These are phyloP conservation scores for Cosmorhoe ocellata DNA, from an alignment of 2,888 invertebrate genomes.

Conservation along the genomic window DNA sequence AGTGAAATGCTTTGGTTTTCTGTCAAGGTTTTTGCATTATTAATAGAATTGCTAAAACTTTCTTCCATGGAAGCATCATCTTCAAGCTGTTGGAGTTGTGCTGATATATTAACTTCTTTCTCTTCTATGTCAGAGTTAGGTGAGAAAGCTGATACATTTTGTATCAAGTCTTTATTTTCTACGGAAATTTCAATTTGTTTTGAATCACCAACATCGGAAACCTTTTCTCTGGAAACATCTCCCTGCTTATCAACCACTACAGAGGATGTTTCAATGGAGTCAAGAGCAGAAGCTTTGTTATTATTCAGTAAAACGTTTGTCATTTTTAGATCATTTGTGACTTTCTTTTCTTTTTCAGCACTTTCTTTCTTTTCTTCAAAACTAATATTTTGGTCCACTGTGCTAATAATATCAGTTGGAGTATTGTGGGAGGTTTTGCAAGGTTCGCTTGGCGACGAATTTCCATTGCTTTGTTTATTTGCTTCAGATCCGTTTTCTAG, in stretches of 20 bases:
- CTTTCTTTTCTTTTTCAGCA: neutral
- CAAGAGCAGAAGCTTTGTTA: neutral
- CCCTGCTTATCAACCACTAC: neutral
- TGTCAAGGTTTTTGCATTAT: neutral
- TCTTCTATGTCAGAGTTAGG: constrained; percentile 19
- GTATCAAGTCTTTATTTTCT: neutral
- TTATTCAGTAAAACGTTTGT: neutral
- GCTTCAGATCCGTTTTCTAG: neutral
- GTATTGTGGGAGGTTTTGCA: neutral
- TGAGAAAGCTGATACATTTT: constrained; percentile 4
- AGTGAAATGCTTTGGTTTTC: neutral
- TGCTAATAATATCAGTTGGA: neutral
- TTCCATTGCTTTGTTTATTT: constrained; percentile 11
- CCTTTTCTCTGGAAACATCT: neutral
- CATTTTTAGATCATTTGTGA: neutral
- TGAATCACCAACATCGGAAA: neutral
- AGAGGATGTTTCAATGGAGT: neutral
- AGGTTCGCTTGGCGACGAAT: neutral
- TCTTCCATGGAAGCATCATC: constrained; percentile 7
- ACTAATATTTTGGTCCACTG: neutral
- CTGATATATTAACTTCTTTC: constrained; percentile 25
- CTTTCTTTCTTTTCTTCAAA: neutral
- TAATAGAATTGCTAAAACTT: neutral
- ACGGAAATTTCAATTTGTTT: neutral
- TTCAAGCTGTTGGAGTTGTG: constrained; percentile 12